Percentiles rank a stretch among this genome's conserved stretches.
Evolutionary conservation across 2,888 invertebrate genomes (phyloP).

Genomic region (Phanerotoma sp.): DNA sequence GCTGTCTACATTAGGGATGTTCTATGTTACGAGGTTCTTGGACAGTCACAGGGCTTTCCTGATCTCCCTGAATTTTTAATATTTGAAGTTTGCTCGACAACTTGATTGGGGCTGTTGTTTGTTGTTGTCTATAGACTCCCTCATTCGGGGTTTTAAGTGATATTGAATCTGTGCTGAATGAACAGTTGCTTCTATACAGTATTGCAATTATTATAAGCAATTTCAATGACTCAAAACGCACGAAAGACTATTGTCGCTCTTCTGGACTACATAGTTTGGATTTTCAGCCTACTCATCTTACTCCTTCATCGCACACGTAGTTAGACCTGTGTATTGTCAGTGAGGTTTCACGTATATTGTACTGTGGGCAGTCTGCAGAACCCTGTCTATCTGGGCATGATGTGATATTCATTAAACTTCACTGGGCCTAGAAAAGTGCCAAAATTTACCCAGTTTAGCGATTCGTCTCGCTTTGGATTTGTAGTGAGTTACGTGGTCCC

Average conservation of each 20-base stretch:
- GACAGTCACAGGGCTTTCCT: not conserved
- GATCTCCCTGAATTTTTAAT: not conserved
- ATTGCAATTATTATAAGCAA: too few relatives aligned
- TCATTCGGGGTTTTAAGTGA: too few relatives aligned
- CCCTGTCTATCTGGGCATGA: constrained; percentile 11
- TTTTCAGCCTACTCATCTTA: constrained; percentile 8
- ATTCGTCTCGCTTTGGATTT: not conserved
- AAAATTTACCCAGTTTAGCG: not conserved
- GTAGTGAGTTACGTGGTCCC: not conserved
- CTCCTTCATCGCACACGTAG: not conserved
- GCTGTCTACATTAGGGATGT: too few relatives aligned
- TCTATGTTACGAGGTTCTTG: too few relatives aligned
- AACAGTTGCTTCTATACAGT: too few relatives aligned
- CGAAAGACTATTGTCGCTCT: not conserved
- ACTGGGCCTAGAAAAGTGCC: not conserved
- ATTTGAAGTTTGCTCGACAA: too few relatives aligned
- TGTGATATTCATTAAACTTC: constrained; percentile 1
- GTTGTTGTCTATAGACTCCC: too few relatives aligned
- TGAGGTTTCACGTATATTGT: too few relatives aligned
- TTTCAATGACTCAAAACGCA: constrained; percentile 1
- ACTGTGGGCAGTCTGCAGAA: constrained; percentile 2
- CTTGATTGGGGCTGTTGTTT: too few relatives aligned
- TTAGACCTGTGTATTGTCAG: not conserved
- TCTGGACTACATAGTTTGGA: not conserved
- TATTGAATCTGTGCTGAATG: too few relatives aligned